Percentiles rank a stretch among this genome's conserved stretches.
These are phyloP conservation scores for Dolichoris vasculosae DNA, from an alignment of 1,140 invertebrate genomes.

Conservation along the genomic window DNA sequence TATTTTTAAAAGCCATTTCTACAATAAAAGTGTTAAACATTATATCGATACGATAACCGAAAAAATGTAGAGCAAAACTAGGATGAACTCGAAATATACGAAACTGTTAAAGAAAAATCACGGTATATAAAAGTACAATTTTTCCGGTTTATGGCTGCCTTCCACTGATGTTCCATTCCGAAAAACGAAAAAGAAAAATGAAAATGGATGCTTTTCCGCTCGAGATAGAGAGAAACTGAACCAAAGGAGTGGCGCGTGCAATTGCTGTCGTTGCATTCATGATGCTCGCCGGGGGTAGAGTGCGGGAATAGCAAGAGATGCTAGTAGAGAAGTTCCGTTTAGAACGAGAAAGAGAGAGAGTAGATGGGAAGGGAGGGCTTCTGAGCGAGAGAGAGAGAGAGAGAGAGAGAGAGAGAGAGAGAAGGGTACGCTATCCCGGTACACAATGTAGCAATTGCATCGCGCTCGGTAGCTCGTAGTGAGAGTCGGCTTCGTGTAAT, in stretches of 20 bases:
- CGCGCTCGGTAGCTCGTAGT: slow-evolving; percentile 54
- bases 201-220: not conserved
- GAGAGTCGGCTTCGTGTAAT: slow-evolving; percentile 65
- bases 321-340: not conserved
- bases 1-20: too few species aligned
- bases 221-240: not conserved
- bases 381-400: not conserved
- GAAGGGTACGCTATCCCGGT: slow-evolving; percentile 57
- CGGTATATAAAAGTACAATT: slow-evolving; percentile 21
- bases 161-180: not conserved
- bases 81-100: not conserved
- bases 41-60: too few species aligned
- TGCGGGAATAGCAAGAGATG: not conserved
- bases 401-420: not conserved
- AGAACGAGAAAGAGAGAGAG: not conserved
- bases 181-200: not conserved
- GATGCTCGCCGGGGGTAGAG: slow-evolving; percentile 1
- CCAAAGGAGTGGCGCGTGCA: not conserved
- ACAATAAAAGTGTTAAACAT: too few species aligned
- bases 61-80: not conserved
- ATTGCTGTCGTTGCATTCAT: slow-evolving; percentile 39
- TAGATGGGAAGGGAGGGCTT: not conserved
- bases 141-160: not conserved
- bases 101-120: slow-evolving; percentile 21
- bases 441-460: slow-evolving; percentile 68